Evolutionary conservation across 2,113 vertebrate genomes (phyloP).

Genomic region (Mohoua ochrocephala): DNA sequence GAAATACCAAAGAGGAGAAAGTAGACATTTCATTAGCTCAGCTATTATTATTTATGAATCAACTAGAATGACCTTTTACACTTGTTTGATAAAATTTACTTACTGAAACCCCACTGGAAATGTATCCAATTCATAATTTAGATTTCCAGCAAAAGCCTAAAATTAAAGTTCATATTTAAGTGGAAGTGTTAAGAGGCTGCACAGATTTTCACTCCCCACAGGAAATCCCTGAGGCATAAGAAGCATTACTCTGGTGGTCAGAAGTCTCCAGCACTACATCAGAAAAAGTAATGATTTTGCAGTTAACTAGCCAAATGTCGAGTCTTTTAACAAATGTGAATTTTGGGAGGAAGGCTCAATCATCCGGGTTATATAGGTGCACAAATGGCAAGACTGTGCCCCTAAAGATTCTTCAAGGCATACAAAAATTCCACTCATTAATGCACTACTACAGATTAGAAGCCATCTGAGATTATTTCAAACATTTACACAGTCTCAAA

Average conservation of each 20-base stretch:
- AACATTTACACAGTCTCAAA: not conserved
- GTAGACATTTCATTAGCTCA: not conserved
- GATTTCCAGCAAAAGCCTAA: not conserved
- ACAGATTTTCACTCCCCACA: not conserved
- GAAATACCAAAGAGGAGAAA: not conserved
- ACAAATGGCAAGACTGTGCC: not conserved
- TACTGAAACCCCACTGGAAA: not conserved
- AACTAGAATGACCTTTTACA: not conserved
- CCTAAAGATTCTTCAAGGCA: not conserved
- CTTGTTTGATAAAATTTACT: constrained; percentile 22
- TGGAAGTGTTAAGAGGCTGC: not conserved
- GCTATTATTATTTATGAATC: constrained; percentile 1
- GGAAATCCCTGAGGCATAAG: not conserved
- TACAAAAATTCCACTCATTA: not conserved
- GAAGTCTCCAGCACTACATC: not conserved
- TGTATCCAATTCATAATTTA: not conserved
- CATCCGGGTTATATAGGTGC: not conserved
- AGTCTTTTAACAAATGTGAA: not conserved
- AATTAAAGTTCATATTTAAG: not conserved
- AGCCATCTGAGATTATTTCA: not conserved
- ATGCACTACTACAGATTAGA: not conserved
- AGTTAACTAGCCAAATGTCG: not conserved
- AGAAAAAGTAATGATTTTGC: not conserved
- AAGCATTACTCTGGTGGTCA: not conserved
- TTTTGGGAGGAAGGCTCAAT: not conserved